Percentiles rank a stretch among this genome's conserved stretches.
Evolutionary conservation across 1,140 invertebrate genomes (phyloP).

Genomic region (Anadara kagoshimensis): DNA sequence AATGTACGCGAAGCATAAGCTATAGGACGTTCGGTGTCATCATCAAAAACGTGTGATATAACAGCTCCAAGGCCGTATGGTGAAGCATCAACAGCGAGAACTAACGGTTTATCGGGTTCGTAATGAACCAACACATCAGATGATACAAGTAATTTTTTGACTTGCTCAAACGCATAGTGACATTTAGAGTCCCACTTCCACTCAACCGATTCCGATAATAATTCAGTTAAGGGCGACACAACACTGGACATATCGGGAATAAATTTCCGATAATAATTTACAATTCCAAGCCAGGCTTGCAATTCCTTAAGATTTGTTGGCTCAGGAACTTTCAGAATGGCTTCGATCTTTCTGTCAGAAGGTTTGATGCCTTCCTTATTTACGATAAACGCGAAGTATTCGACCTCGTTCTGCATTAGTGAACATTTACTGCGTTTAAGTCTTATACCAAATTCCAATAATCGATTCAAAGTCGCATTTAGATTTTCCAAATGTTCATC

Average conservation of each 20-base stretch:
- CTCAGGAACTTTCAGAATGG: constrained; percentile 44
- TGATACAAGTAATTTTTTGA: constrained; percentile 4
- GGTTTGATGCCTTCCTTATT: too few relatives aligned
- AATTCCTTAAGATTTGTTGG: constrained; percentile 41
- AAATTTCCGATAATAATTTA: constrained; percentile 28
- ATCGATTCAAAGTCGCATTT: not conserved
- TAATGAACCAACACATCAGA: not conserved
- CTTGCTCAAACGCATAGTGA: too few relatives aligned
- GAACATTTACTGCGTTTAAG: constrained; percentile 47
- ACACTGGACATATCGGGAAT: constrained; percentile 22
- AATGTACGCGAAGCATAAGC: constrained; percentile 10
- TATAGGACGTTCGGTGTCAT: constrained; percentile 11
- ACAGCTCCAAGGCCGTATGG: constrained; percentile 4
- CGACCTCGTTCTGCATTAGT: constrained; percentile 35
- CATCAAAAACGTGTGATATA: not conserved
- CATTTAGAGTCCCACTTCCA: too few relatives aligned
- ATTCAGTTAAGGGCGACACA: too few relatives aligned
- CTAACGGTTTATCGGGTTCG: constrained; percentile 27
- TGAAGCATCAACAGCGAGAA: too few relatives aligned
- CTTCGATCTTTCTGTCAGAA: too few relatives aligned
- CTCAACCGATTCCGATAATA: too few relatives aligned
- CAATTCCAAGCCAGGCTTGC: constrained; percentile 13
- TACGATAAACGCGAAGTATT: too few relatives aligned
- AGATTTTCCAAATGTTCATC: constrained; percentile 44
- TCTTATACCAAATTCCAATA: constrained; percentile 20